These are phyloP conservation scores for Neuroterus valhalla DNA, from an alignment of 1,140 invertebrate species.

Conservation along the genomic window DNA sequence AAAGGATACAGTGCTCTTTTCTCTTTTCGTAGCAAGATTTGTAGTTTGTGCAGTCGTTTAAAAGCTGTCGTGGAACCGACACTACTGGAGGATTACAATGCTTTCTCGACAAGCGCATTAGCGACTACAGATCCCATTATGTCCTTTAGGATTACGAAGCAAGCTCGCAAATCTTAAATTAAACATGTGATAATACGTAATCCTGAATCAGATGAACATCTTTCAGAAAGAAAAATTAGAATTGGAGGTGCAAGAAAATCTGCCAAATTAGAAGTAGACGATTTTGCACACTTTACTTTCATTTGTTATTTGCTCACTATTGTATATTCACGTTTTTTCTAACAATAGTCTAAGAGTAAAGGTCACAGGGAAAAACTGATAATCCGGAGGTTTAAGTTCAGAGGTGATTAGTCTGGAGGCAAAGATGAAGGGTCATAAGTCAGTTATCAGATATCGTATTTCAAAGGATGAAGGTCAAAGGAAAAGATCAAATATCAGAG, in stretches of 20 bases:
- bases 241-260: background rate
- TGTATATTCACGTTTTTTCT: too few species aligned
- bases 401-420: too few species aligned
- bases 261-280: background rate
- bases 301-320: too few species aligned
- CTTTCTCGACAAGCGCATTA: constrained; percentile 11
- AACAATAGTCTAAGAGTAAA: too few species aligned
- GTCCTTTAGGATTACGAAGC: constrained; percentile 5
- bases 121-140: constrained; percentile 18
- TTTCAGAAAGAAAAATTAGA: background rate
- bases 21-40: constrained; percentile 4
- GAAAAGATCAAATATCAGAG: too few species aligned
- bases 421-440: too few species aligned
- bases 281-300: too few species aligned
- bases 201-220: background rate
- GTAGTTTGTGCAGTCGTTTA: constrained; percentile 28
- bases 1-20: background rate
- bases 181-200: constrained; percentile 5
- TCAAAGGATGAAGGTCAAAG: too few species aligned
- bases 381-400: too few species aligned
- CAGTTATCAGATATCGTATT: too few species aligned
- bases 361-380: too few species aligned
- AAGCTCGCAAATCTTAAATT: constrained; percentile 8
- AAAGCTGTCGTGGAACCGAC: constrained; percentile 25
- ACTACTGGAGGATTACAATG: constrained; percentile 24